Evolutionary conservation across 2,888 invertebrate genomes (phyloP).

Genomic region (Autographa pulchrina): DNA sequence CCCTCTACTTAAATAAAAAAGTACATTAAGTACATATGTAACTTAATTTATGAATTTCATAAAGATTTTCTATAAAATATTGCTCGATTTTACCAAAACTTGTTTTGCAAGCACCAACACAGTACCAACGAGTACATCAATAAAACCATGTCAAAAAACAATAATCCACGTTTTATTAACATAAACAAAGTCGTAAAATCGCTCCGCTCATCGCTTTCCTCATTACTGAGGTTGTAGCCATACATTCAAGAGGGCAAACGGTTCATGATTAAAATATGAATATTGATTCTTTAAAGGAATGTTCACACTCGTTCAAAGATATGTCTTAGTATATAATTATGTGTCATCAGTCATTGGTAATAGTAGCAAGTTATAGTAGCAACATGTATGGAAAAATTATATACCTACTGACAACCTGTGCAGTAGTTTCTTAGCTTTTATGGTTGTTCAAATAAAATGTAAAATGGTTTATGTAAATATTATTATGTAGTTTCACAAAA

Average conservation of each 20-base stretch:
- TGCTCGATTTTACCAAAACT: no score
- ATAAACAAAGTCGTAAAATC: not conserved
- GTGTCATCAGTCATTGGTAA: not conserved
- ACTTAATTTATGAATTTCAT: no score
- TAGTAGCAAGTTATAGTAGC: not conserved
- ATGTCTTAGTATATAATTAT: not conserved
- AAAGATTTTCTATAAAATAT: no score
- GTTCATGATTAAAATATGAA: conserved; percentile 70
- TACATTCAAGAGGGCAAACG: conserved; percentile 59
- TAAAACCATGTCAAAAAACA: not conserved
- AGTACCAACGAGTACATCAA: not conserved
- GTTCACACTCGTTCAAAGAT: not conserved
- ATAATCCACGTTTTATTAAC: not conserved
- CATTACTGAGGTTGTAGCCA: not conserved
- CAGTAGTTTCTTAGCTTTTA: not conserved
- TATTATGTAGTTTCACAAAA: no score
- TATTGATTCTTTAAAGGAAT: conserved; percentile 64
- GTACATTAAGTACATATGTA: no score
- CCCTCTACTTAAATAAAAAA: no score
- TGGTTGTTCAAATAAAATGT: not conserved
- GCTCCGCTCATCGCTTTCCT: conserved; percentile 11
- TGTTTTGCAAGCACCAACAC: no score
- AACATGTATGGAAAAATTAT: not conserved
- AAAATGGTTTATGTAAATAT: no score
- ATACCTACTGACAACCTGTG: not conserved